Base-by-base conservation (phyloP, 2,113 vertebrate species). In the Malurus alboscapulatus region DNA sequence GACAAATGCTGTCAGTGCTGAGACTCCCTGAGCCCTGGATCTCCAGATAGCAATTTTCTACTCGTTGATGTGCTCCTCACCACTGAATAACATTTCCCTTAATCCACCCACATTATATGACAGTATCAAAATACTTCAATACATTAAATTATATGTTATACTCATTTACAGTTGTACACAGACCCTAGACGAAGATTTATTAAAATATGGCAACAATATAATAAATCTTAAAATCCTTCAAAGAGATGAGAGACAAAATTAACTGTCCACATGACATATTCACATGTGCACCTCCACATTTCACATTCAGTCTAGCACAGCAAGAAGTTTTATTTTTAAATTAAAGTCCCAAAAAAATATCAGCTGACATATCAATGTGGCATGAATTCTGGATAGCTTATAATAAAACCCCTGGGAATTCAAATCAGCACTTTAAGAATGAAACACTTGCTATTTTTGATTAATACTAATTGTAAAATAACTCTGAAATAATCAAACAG, bases 291-390 rank as follows among this genome's bases (percentile, higher is more conserved):
- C 30, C 22, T 34, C 10, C 57, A 75, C 7, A 29, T 53, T 74
- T 34, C 57, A 75, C 7, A 29, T 53, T 74, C 32, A 74, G 34
- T 53, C 21, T 48, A 36, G 29, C 48, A 66, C 18, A 78, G 38
- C 13, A 84, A 61, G 9, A 11, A 66, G 42, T 53, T 71, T 22
- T 54, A 29, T 26, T 87, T 80, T 89, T 47, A 58, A 88, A 63
- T 42, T 58, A 79, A 68, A 84, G 1, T 5, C 10, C 14, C 27
- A 63, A 81, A 58, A 6, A 40, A 0, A 0, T 38, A 88, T 17
- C 17, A 82, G 21, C 10, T 45, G 20, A 14, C n/a, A 19, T 29
- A 87, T 16, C 1, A 4, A 76, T 51, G 75, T 79, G 36, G 7
- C 27, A 59, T 25, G 82, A 87, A 82, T 48, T 95, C 66, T 57